Base-by-base conservation (phyloP, 2,797 vertebrate species). In the Ceryle rudis region DNA sequence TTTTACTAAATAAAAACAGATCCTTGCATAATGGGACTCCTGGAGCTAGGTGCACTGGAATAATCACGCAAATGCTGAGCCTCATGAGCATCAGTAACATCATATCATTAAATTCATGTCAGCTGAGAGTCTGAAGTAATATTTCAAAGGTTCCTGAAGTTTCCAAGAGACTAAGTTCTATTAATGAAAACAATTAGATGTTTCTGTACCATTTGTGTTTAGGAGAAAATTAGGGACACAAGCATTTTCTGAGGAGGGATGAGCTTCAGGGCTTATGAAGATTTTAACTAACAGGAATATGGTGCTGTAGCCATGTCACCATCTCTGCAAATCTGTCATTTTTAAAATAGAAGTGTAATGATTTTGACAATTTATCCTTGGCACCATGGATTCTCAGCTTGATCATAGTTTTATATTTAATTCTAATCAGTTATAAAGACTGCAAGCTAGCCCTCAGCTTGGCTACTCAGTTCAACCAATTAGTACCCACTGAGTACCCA, bases 1-100 rank as follows among this genome's bases (percentile, higher is more conserved):
- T 77, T 82, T 80, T 46, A 47, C 52, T 67, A 81, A 74, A 91
- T 89, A 91, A 93, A 92, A 96, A 78, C 70, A 64, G 60, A 80
- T 82, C 29, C 37, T 87, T 91, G 26, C 37, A 39, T 77, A 92
- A 74, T n/a, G n/a, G 33, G 44, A 51, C 28, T 91, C 81, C 79
- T 62, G 62, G 51, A 95, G 46, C 22, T 88, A 26, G 6, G 49
- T 16, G 0, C 75, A 26, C 78, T 62, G 19, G 46, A 92, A 78
- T 69, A 90, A 73, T 58, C 90, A 81, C 83, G 16, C 5, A 39
- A 67, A 90, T 69, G 67, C 83, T 90, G 49, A 90, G 61, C 42
- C 39, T 86, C 51, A 60, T 46, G 70, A 90, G 18, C 60, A 52
- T 81, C 57, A 69, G n/a, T 39, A 75, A 49, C n/a, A 91, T 74